Evolutionary conservation across 2,888 invertebrate species (phyloP), one percentile per base, ranked within the genome.

Genomic region (Aethes cnicana): DNA sequence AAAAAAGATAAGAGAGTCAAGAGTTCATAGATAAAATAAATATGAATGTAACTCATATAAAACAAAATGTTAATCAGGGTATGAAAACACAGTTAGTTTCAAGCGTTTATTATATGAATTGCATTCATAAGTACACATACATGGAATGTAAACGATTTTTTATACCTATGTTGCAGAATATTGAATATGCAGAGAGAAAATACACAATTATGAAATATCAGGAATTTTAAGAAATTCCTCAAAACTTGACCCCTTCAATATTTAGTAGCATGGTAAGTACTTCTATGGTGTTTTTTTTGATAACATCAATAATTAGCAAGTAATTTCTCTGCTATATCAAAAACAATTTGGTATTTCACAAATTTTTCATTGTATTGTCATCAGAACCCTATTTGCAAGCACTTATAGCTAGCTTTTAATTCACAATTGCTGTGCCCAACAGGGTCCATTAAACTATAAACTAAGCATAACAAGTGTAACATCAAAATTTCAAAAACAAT

Each of bases 71-170:
- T 56, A 64, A 63, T 59, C 57, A 66, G 66, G 74, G 64, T 46
- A 57, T 43, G 41, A 70, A 85, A 82, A 84, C 74, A 77, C 75
- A 69, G 59, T 61, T 62, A 64, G 66, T 64, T 80, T 76, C 65
- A 84, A 86, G 81, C 83, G 58, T 86, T 84, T 87, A 83, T 84
- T 84, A 85, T 86, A 88, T 88, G 88, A 89, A 87, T 88, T 88
- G 81, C 87, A 89, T 89, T 86, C 88, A 88, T 79, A 82, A 55
- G 68, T 56, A 49, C 49, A 58, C 53, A 56, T 52, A 59, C 55
- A 58, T 62, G 66, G 63, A 68, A 68, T 67, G 66, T 63, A 55
- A n/a, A n/a, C n/a, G n/a, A n/a, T n/a, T n/a, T n/a, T n/a, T n/a
- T n/a, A n/a, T n/a, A n/a, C n/a, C n/a, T n/a, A n/a, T n/a, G n/a